Conservation (phyloP, 1,140 invertebrate genomes). For the Tenebrio molitor region DNA sequence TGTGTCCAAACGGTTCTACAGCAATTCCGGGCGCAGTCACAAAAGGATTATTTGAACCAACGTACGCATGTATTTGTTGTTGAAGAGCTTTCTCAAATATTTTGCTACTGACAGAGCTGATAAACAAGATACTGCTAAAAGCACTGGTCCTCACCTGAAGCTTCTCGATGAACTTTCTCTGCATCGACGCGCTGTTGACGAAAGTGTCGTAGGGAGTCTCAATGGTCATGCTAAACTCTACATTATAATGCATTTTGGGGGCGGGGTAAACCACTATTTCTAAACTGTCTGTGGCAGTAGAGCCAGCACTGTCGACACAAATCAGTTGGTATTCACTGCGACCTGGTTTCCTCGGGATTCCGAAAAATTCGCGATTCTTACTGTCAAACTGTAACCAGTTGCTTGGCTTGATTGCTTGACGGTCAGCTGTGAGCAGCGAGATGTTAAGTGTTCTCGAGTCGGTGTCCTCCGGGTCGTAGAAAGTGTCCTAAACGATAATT, state of each 20-base stretch:
- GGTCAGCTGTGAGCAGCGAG: constrained; percentile 79
- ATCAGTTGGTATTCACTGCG: constrained; percentile 84
- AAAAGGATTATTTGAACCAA: too few species aligned
- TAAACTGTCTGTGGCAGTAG: constrained; percentile 82
- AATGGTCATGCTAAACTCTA: constrained; percentile 85
- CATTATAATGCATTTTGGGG: constrained; percentile 70
- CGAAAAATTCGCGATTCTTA: constrained; percentile 91
- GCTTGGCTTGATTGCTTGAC: constrained; percentile 74
- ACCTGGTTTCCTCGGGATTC: constrained; percentile 82
- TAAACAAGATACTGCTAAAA: too few species aligned
- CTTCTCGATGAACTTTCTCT: constrained; percentile 85
- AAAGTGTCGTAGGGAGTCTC: constrained; percentile 81
- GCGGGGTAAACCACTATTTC: constrained; percentile 79
- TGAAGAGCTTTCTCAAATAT: too few species aligned
- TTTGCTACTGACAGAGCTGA: too few species aligned
- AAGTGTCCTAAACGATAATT: constrained; percentile 79
- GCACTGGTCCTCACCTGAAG: too few species aligned
- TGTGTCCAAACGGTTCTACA: too few species aligned
- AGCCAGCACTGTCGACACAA: constrained; percentile 77
- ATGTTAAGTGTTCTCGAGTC: constrained; percentile 80
- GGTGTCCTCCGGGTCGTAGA: constrained; percentile 90
- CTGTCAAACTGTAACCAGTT: constrained; percentile 92
- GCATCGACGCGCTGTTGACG: constrained; percentile 75
- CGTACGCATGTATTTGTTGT: too few species aligned
- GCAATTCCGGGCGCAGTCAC: too few species aligned